These are phyloP conservation scores for Sclerodermus sp. DNA, from an alignment of 2,888 invertebrate genomes.

Conservation along the genomic window DNA sequence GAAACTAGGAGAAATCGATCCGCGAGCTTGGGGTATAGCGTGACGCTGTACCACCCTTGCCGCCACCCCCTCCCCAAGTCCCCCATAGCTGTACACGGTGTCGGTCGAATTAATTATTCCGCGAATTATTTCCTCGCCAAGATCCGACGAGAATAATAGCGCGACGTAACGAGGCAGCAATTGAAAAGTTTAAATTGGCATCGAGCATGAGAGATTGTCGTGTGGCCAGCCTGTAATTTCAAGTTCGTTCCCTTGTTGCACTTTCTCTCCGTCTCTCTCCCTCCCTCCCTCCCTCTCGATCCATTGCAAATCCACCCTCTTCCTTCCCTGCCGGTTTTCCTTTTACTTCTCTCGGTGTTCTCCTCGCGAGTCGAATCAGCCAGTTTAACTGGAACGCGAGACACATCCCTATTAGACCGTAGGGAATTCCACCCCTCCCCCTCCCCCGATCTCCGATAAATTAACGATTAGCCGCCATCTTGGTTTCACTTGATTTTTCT, in stretches of 20 bases:
- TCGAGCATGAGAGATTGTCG: conserved; percentile 18
- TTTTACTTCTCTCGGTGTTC: neutral
- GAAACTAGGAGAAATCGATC: too few relatives aligned
- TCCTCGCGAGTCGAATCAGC: too few relatives aligned
- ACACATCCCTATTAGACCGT: too few relatives aligned
- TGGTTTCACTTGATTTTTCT: too few relatives aligned
- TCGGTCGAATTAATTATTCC: conserved; percentile 8
- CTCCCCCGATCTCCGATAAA: neutral
- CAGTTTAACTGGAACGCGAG: too few relatives aligned
- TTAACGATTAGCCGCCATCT: too few relatives aligned
- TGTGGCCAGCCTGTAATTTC: conserved; percentile 13
- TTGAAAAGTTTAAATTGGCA: conserved; percentile 23
- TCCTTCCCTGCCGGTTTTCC: neutral
- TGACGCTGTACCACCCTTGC: too few relatives aligned
- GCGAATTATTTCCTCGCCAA: conserved; percentile 3
- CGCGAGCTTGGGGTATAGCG: too few relatives aligned
- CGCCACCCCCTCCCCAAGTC: too few relatives aligned
- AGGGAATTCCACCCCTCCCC: neutral
- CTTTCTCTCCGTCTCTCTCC: conserved; percentile 5
- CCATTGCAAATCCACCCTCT: neutral
- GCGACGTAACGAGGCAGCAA: conserved; percentile 11
- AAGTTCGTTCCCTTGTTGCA: conserved; percentile 5
- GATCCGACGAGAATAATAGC: neutral
- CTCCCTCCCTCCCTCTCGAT: conserved; percentile 5
- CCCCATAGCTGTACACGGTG: too few relatives aligned